Evolutionary conservation across 2,113 vertebrate genomes (phyloP).

Genomic region (Gadus chalcogrammus): DNA sequence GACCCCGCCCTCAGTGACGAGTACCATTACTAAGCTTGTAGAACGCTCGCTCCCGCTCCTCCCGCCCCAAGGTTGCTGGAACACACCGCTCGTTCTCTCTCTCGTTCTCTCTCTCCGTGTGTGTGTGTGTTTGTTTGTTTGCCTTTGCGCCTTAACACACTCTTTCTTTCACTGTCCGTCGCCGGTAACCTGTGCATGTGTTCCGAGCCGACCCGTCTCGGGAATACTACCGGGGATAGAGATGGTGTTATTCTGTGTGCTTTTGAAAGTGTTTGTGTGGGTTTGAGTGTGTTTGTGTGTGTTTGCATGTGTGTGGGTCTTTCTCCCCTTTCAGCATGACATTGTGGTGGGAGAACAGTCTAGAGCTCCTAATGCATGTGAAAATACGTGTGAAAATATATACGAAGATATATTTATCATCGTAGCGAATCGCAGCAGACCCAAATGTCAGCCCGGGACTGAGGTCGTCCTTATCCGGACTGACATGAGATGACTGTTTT

Average conservation of each 20-base stretch:
- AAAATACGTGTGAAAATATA: conserved; percentile 27
- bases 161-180: too few relatives aligned
- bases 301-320: conserved; percentile 1
- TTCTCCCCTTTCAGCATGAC: conserved; percentile 48
- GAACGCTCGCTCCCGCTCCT: conserved; percentile 71
- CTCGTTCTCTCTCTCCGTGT: conserved; percentile 12
- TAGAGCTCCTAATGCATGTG: conserved; percentile 50
- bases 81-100: conserved; percentile 46
- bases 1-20: conserved; percentile 92
- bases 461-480: conserved; percentile 11
- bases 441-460: conserved; percentile 67
- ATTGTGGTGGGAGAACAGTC: conserved; percentile 20
- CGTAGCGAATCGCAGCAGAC: conserved; percentile 50
- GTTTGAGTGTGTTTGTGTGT: conserved; percentile 1
- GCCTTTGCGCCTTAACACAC: too few relatives aligned
- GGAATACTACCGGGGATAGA: too few relatives aligned
- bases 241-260: too few relatives aligned
- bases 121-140: conserved; percentile 18
- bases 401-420: conserved; percentile 28
- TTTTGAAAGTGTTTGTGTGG: not conserved
- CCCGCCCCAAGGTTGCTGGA: conserved; percentile 83
- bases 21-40: conserved; percentile 90
- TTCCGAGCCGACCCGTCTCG: too few relatives aligned
- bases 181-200: too few relatives aligned
- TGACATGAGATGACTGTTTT: conserved; percentile 1